A percentile compares a stretch with the other conserved stretches of the same genome.
Evolutionary conservation across 1,140 invertebrate species (phyloP).

Genomic region (Caenorhabditis briggsae): DNA sequence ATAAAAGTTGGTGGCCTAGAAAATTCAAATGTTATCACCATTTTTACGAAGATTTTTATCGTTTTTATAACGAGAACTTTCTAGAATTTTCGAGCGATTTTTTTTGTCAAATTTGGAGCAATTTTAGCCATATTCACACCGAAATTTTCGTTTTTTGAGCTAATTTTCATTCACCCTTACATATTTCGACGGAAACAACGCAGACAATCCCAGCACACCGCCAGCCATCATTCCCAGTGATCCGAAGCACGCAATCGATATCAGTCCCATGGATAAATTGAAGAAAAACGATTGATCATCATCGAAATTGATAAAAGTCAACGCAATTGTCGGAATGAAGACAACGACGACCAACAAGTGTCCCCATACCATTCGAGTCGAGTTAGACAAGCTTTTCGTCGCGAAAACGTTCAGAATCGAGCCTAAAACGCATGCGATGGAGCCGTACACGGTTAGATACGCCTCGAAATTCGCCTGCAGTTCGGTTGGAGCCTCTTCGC

Average conservation of each 20-base stretch:
- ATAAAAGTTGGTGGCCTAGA: too few relatives aligned
- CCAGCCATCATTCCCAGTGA: conserved; percentile 59
- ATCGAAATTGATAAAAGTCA: conserved; percentile 56
- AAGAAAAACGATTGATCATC: conserved; percentile 59
- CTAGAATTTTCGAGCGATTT: background rate
- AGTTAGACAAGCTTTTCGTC: conserved; percentile 57
- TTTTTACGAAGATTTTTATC: too few relatives aligned
- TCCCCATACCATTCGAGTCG: conserved; percentile 53
- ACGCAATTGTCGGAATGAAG: conserved; percentile 54
- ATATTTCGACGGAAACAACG: conserved; percentile 35
- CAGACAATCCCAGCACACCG: conserved; percentile 52
- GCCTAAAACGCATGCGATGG: conserved; percentile 58
- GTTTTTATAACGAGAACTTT: too few relatives aligned
- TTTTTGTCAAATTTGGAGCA: too few relatives aligned
- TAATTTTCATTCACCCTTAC: too few relatives aligned
- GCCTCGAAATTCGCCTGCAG: conserved; percentile 61
- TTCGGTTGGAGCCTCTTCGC: conserved; percentile 17
- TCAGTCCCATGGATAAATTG: conserved; percentile 36
- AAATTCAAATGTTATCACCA: too few relatives aligned
- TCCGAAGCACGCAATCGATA: conserved; percentile 40
- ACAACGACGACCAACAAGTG: conserved; percentile 50
- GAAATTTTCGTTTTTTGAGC: too few relatives aligned
- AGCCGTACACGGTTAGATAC: conserved; percentile 51
- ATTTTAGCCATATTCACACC: too few relatives aligned
- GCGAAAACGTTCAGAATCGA: conserved; percentile 39